These are phyloP conservation scores for Zoanthus sociatus DNA, from an alignment of 92 coral and sea anemone species.

Conservation along the genomic window DNA sequence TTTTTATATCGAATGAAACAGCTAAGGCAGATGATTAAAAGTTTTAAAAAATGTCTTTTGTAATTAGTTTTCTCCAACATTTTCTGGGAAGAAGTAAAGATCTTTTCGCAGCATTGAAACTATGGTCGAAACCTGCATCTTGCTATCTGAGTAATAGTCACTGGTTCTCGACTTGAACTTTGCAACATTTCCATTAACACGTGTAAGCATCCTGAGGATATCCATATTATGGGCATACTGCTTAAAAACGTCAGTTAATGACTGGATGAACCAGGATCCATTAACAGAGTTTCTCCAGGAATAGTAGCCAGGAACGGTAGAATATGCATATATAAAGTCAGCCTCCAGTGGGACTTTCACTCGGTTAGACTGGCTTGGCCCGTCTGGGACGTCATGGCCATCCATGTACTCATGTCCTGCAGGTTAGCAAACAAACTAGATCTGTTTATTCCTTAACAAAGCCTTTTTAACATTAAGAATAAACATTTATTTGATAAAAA, in stretches of 20 bases:
- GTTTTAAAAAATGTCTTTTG: neutral
- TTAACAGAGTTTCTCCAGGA: constrained; percentile 90
- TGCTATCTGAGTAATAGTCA: constrained; percentile 89
- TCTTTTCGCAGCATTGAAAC: constrained; percentile 93
- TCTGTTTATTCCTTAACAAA: too few relatives aligned
- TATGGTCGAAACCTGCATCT: constrained; percentile 85
- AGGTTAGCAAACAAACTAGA: neutral
- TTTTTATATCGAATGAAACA: too few relatives aligned
- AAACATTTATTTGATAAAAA: too few relatives aligned
- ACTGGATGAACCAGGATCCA: constrained; percentile 94
- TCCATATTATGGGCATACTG: constrained; percentile 73
- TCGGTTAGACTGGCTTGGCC: constrained; percentile 57
- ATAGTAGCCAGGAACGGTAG: constrained; percentile 90
- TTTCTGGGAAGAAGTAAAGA: constrained; percentile 85
- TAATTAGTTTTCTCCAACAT: constrained; percentile 45
- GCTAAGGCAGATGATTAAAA: too few relatives aligned
- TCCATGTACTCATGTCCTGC: constrained; percentile 95
- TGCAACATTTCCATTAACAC: constrained; percentile 84
- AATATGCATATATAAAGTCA: constrained; percentile 89
- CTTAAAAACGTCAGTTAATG: constrained; percentile 70
- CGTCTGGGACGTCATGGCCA: constrained; percentile 83
- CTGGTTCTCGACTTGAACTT: constrained; percentile 87
- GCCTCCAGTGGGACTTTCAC: constrained; percentile 88
- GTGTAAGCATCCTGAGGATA: constrained; percentile 81
- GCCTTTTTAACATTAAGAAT: too few relatives aligned